These are phyloP conservation scores for Halcyon chelicuti DNA, from an alignment of 2,797 vertebrate genomes.

Conservation along the genomic window DNA sequence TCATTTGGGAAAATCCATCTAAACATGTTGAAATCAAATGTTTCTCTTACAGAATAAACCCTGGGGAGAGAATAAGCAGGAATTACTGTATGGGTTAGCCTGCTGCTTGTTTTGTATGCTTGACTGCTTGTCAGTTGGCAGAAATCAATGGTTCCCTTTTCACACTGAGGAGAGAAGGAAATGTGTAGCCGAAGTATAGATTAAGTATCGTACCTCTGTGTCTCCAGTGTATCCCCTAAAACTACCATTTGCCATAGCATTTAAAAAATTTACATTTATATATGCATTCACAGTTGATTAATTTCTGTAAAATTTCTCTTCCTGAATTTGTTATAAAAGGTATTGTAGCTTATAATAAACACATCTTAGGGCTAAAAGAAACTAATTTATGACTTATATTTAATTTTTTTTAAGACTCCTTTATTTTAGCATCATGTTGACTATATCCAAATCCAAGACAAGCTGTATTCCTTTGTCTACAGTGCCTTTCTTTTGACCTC, in stretches of 20 bases:
- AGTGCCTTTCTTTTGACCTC: background rate
- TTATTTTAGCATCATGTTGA: background rate
- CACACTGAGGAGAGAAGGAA: background rate
- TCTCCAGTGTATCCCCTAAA: background rate
- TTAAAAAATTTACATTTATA: background rate
- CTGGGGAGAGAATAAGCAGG: conserved; percentile 52
- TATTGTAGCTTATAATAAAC: conserved; percentile 27
- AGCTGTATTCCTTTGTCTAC: background rate
- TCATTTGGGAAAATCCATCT: conserved; percentile 54
- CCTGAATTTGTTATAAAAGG: conserved; percentile 1
- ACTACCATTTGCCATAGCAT: background rate
- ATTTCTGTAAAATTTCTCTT: background rate
- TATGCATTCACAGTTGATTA: background rate
- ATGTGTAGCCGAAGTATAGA: background rate
- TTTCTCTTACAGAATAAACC: conserved; percentile 32
- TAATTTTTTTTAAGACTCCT: background rate
- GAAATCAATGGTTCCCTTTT: conserved; percentile 66
- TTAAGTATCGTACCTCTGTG: conserved; percentile 6
- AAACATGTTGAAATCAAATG: conserved; percentile 48
- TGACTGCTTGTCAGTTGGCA: conserved; percentile 56
- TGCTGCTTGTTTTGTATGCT: conserved; percentile 62
- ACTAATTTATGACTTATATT: background rate
- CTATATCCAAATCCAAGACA: background rate
- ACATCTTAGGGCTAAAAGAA: conserved; percentile 30
- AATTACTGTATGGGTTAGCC: conserved; percentile 27